phyloP scores from a whole-genome alignment of 1,140 invertebrate genomes.

The Antheraea pernyi region DNA sequence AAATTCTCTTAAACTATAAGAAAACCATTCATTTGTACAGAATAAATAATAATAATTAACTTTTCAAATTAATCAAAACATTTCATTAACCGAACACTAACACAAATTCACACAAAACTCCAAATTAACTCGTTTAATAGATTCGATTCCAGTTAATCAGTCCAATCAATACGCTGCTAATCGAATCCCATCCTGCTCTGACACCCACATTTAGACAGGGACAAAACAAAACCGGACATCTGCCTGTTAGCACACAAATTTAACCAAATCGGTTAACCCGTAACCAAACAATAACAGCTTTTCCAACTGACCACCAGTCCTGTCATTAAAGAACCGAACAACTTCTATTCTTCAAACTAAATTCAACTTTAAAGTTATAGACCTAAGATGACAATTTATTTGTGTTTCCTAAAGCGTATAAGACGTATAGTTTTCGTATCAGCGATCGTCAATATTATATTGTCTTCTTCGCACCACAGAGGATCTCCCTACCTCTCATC shows the following conservation, averaged over 20 bases:
- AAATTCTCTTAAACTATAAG: too few relatives aligned
- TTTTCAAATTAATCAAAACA: neutral
- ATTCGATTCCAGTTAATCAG: conserved; percentile 42
- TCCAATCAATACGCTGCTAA: conserved; percentile 58
- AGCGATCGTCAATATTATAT: conserved; percentile 48
- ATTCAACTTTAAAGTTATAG: conserved; percentile 24
- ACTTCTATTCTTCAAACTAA: conserved; percentile 13
- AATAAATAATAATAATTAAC: neutral
- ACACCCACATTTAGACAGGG: conserved; percentile 28
- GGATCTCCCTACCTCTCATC: conserved; percentile 58
- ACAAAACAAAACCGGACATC: conserved; percentile 53
- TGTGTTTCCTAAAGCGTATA: neutral
- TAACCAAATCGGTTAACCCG: conserved; percentile 77
- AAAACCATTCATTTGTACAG: too few relatives aligned
- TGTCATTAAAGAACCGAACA: conserved; percentile 29
- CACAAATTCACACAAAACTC: conserved; percentile 17
- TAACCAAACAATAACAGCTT: conserved; percentile 78
- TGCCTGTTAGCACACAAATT: conserved; percentile 75
- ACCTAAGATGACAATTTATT: conserved; percentile 5
- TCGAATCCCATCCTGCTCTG: conserved; percentile 31
- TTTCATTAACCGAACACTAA: neutral
- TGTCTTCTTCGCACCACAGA: conserved; percentile 48
- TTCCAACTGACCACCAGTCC: conserved; percentile 64
- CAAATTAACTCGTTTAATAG: conserved; percentile 40
- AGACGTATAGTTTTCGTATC: neutral